Base-by-base conservation (phyloP, 1,140 invertebrate genomes). In the Neodiprion lecontei region DNA sequence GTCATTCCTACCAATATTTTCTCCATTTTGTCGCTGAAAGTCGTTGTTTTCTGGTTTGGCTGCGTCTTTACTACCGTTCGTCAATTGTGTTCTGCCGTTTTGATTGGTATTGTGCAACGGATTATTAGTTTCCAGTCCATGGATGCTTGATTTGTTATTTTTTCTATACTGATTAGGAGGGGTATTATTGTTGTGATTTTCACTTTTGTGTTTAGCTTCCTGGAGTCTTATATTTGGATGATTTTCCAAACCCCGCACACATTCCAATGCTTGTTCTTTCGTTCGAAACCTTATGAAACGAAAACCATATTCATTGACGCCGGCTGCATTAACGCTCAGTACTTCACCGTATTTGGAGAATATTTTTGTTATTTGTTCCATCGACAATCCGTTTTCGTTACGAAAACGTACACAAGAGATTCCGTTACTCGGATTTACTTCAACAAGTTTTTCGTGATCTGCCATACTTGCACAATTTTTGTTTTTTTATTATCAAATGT, bases 291-390 rank as follows among this genome's bases (percentile, higher is more conserved):
- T 67, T 3, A 82, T 11, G 70, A 78, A 82, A 53, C 70, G 67
- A 17, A 76, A 65, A n/a, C 73, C 77, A 53, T 21, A 21, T 10
- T 69, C 14, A 9, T 75, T 11, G 1, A 2, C 9, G 1, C 72
- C 74, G 21, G 17, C 48, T 70, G 9, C 1, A 14, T 72, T 28
- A 7, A 80, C 9, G 21, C 4, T 9, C 8, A 72, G 0, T 71
- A 82, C 74, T n/a, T 69, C 67, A 0, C 80, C 81, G 73, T n/a
- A 82, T 61, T 7, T 4, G 17, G 77, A 76, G 72, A 82, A 82
- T n/a, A 72, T 73, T 12, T 76, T 0, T 7, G 7, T 40, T 67
- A 81, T 28, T 8, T 79, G 50, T 0, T 50, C n/a, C 0, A 17
- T 9, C 10, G 4, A 12, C 1, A 78, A 21, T 50, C 53, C 67